A percentile compares a stretch with the other conserved stretches of the same genome.
Conservation (phyloP, 2,888 invertebrate genomes). For the Laspeyria flexula region DNA sequence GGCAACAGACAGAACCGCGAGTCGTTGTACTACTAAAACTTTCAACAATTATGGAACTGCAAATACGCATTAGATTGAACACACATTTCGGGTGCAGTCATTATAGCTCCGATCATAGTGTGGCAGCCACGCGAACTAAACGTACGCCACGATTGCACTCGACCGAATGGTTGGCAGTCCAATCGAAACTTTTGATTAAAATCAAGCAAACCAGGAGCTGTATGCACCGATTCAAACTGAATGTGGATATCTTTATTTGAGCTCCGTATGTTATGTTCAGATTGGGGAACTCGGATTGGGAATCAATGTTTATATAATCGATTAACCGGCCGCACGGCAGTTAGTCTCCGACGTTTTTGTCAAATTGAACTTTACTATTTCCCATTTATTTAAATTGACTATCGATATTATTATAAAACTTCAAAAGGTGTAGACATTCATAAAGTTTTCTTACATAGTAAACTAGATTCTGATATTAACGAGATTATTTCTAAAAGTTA, state of each 20-base stretch:
- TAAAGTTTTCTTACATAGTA: not conserved
- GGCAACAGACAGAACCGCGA: constrained; percentile 41
- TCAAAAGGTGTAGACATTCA: too few relatives aligned
- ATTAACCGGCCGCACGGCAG: constrained; percentile 48
- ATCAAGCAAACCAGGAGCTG: constrained; percentile 79
- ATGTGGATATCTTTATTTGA: constrained; percentile 83
- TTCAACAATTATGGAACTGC: constrained; percentile 74
- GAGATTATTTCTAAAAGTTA: not conserved
- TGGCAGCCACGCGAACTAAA: constrained; percentile 49
- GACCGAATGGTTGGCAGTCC: constrained; percentile 71
- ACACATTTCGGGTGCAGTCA: constrained; percentile 72
- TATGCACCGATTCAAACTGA: constrained; percentile 65
- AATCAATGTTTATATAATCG: constrained; percentile 71
- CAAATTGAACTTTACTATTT: constrained; percentile 7
- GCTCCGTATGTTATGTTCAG: constrained; percentile 69
- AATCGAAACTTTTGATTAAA: constrained; percentile 86
- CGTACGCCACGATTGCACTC: constrained; percentile 68
- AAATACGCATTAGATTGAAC: constrained; percentile 78
- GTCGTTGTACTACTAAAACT: constrained; percentile 53
- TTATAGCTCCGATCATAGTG: constrained; percentile 72
- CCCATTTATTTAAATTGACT: not conserved
- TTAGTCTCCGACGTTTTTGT: constrained; percentile 40
- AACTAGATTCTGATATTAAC: not conserved
- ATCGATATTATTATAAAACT: too few relatives aligned
- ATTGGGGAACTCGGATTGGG: constrained; percentile 68